Evolutionary conservation across 1,140 invertebrate species (phyloP).

Genomic region (Brachionus paranguensis): DNA sequence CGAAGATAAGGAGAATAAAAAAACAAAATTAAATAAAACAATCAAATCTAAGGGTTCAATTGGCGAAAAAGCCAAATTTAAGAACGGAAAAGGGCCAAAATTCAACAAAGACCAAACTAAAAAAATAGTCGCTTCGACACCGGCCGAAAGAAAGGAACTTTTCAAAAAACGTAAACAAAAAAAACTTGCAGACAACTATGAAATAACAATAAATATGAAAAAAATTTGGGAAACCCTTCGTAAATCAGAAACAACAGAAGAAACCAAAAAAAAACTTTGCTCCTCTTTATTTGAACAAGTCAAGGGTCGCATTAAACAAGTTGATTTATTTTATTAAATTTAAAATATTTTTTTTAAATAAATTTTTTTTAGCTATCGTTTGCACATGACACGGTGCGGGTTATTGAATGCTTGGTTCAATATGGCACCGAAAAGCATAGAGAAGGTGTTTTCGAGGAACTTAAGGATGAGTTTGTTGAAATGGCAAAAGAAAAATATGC

Average conservation of each 20-base stretch:
- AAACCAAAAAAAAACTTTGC: conserved; percentile 64
- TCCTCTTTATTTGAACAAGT: conserved; percentile 67
- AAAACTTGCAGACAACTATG: conserved; percentile 54
- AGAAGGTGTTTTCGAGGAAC: conserved; percentile 64
- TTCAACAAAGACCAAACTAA: conserved; percentile 41
- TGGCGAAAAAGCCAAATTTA: conserved; percentile 22
- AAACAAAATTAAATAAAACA: conserved; percentile 12
- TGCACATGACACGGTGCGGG: conserved; percentile 77
- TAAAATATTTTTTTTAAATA: not conserved
- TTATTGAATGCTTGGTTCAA: conserved; percentile 79
- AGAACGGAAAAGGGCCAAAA: not conserved
- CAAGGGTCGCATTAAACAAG: conserved; percentile 65
- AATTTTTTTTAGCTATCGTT: conserved; percentile 61
- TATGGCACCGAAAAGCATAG: conserved; percentile 65
- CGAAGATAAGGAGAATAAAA: not conserved
- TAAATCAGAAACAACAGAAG: conserved; percentile 54
- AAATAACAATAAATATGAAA: conserved; percentile 68
- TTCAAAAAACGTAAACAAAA: conserved; percentile 43
- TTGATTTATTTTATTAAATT: conserved; percentile 41
- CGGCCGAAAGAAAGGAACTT: conserved; percentile 44
- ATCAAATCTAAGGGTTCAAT: conserved; percentile 6
- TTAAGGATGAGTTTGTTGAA: conserved; percentile 59
- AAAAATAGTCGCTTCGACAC: not conserved
- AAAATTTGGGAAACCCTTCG: conserved; percentile 67
- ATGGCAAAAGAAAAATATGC: conserved; percentile 81